Evolutionary conservation across 2,888 invertebrate species (phyloP).

Genomic region (Brachypalpus laphriformis): DNA sequence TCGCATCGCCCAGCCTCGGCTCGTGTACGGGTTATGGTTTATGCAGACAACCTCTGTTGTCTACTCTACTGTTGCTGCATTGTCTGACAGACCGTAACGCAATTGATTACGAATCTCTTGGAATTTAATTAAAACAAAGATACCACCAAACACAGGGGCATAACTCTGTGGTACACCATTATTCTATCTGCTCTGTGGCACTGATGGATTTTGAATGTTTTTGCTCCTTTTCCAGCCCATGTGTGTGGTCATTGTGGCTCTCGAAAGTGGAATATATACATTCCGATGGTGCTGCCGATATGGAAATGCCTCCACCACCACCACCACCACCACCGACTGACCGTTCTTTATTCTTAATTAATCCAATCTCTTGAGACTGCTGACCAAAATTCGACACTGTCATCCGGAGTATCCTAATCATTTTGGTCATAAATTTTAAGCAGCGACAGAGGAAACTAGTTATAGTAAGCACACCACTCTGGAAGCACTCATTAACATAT

Average conservation of each 20-base stretch:
- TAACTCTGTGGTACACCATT: constrained; percentile 64
- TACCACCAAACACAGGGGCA: constrained; percentile 39
- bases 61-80: constrained; percentile 1
- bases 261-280: constrained; percentile 27
- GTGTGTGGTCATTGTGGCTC: constrained; percentile 59
- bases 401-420: constrained; percentile 56
- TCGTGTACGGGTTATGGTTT: background rate
- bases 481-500: constrained; percentile 64
- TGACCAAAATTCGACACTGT: constrained; percentile 42
- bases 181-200: constrained; percentile 66
- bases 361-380: constrained; percentile 34
- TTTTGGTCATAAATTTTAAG: constrained; percentile 58
- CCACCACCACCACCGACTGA: too few relatives aligned
- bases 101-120: constrained; percentile 73
- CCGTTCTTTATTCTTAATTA: constrained; percentile 63
- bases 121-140: constrained; percentile 74
- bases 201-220: constrained; percentile 74
- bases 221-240: constrained; percentile 25
- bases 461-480: constrained; percentile 32
- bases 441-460: constrained; percentile 15
- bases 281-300: constrained; percentile 55
- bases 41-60: background rate
- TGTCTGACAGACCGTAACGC: constrained; percentile 48
- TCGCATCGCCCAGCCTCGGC: constrained; percentile 32
- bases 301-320: constrained; percentile 46